phyloP scores from a whole-genome alignment of 2,797 vertebrate species.

The Onychomys torridus region DNA sequence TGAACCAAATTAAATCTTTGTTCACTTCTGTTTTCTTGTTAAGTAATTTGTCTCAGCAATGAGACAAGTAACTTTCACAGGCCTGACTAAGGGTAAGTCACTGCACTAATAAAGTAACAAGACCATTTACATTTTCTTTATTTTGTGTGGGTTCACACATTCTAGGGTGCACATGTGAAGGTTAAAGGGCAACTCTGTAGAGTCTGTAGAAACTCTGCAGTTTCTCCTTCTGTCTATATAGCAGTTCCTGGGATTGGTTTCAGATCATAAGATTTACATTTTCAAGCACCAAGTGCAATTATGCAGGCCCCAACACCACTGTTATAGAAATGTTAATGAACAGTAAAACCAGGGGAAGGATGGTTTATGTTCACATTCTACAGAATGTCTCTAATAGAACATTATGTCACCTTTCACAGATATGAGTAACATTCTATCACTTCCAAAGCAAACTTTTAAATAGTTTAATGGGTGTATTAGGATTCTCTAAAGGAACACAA shows the following conservation, averaged over 20 bases:
- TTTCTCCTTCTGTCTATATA: neutral
- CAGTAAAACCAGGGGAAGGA: neutral
- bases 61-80: neutral
- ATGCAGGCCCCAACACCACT: neutral
- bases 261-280: neutral
- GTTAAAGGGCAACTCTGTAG: neutral
- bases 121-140: neutral
- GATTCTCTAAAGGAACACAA: neutral
- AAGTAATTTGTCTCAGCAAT: neutral
- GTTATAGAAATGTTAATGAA: neutral
- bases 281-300: neutral
- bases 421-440: neutral
- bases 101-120: neutral
- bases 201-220: too few species aligned
- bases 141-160: neutral
- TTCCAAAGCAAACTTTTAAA: neutral
- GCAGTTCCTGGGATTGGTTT: neutral
- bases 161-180: neutral
- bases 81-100: neutral
- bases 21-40: neutral
- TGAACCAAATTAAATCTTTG: neutral
- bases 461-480: neutral
- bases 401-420: neutral
- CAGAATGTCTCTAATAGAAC: neutral
- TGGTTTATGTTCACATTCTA: neutral